A percentile compares a stretch with the other conserved stretches of the same genome.
phyloP scores from a whole-genome alignment of 2,797 vertebrate species.

The Propithecus perrieri region DNA sequence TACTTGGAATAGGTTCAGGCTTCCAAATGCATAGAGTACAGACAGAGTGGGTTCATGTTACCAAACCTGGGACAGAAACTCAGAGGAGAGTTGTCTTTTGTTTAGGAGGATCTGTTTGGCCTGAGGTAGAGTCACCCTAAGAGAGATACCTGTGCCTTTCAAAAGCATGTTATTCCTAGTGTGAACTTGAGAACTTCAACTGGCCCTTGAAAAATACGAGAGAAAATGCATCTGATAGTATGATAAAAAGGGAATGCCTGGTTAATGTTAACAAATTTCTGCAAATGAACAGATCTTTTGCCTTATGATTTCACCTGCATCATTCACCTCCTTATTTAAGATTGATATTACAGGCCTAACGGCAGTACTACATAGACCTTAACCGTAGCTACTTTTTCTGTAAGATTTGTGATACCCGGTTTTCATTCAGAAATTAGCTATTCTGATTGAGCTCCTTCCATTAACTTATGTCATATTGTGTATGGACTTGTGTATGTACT shows the following conservation, averaged over 20 bases:
- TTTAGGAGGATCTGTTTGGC: not conserved
- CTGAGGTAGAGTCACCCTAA: not conserved
- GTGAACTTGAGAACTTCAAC: not conserved
- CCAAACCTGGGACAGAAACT: not conserved
- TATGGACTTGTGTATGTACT: not conserved
- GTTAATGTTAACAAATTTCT: not conserved
- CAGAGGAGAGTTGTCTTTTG: not conserved
- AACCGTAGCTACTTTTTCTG: not conserved
- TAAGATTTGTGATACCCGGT: not conserved
- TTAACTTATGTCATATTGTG: not conserved
- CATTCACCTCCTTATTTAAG: not conserved
- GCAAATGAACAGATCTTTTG: not conserved
- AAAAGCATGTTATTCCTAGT: not conserved
- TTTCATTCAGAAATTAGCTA: not conserved
- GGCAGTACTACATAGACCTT: not conserved
- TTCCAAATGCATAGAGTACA: fast-evolving
- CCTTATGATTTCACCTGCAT: not conserved
- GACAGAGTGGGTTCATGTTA: not conserved
- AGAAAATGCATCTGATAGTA: not conserved
- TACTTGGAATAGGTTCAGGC: no score
- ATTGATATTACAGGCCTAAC: not conserved
- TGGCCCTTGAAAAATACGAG: not conserved
- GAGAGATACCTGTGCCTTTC: not conserved
- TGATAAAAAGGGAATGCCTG: not conserved
- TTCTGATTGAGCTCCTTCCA: not conserved